Conservation (phyloP, 2,797 vertebrate species). For the Squalus acanthias region DNA sequence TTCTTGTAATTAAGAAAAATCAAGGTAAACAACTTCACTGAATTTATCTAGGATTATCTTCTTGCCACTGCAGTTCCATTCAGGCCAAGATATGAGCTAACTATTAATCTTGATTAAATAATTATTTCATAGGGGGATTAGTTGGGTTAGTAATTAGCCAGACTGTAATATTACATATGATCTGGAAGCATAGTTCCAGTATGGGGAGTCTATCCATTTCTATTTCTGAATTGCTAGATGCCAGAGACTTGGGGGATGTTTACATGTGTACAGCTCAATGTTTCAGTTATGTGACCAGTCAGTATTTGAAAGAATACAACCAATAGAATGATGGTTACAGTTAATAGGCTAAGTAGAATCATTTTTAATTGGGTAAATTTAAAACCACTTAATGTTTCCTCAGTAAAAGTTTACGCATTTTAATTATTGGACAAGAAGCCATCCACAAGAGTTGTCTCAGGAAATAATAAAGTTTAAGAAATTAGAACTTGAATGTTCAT, state of each 20-base stretch:
- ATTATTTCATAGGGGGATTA: not conserved
- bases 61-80: not conserved
- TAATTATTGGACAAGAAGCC: not conserved
- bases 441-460: not conserved
- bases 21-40: not conserved
- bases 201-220: not conserved
- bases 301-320: not conserved
- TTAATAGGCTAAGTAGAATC: not conserved
- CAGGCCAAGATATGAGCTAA: not conserved
- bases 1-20: not conserved
- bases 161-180: not conserved
- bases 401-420: not conserved
- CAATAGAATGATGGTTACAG: not conserved
- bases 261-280: not conserved
- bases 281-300: not conserved
- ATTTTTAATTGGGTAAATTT: not conserved
- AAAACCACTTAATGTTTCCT: not conserved
- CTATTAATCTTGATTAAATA: not conserved
- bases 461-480: not conserved
- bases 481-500: not conserved
- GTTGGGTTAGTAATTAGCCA: not conserved
- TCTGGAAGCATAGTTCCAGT: not conserved
- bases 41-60: not conserved
- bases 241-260: not conserved
- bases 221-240: not conserved